Evolutionary conservation across 2,797 vertebrate species (phyloP), one percentile per base, ranked within the genome.

Genomic region (Gambelia wislizenii): DNA sequence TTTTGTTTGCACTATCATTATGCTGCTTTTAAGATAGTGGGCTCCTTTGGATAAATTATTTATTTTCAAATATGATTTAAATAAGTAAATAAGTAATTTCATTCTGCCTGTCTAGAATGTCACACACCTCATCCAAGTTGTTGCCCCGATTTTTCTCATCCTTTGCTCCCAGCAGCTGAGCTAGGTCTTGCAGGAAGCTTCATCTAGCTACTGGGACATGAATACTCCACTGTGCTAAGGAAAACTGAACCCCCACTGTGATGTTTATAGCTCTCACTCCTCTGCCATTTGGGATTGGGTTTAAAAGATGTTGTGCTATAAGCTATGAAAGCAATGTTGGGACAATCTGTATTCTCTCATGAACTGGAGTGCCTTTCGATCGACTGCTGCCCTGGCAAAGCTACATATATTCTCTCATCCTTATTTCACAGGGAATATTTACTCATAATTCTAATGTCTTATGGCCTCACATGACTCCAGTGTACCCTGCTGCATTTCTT

Each of bases 351-450:
- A 82, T 74, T 86, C 89, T 86, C 84, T 86, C 18, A 1, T 89
- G 78, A 76, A 27, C 84, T 76, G 78, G 70, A 89, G 69, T 89
- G 70, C n/a, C 84, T 89, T 89, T 82, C 52, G 47, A 86, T 89
- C 83, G 59, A 85, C 69, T 36, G 56, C 49, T 76, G 44, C 44
- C 56, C 69, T 86, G 87, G 87, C 87, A 83, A 75, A 75, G 85
- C 75, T 69, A 64, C 82, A 56, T 84, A 56, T 84, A 47, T 56
- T 82, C 81, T 83, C 84, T 86, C 84, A 76, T 82, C 84, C 47
- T n/a, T 86, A 82, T 89, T 89, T 89, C 89, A 82, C 78, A 76
- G 89, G 84, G 89, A 89, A 75, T 86, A 82, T 89, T 89, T 82
- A 82, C 78, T 86, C 70, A 82, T 67, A 82, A 82, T 89, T 89